phyloP scores from a whole-genome alignment of 92 coral and sea anemone species.

The Muricea muricata region DNA sequence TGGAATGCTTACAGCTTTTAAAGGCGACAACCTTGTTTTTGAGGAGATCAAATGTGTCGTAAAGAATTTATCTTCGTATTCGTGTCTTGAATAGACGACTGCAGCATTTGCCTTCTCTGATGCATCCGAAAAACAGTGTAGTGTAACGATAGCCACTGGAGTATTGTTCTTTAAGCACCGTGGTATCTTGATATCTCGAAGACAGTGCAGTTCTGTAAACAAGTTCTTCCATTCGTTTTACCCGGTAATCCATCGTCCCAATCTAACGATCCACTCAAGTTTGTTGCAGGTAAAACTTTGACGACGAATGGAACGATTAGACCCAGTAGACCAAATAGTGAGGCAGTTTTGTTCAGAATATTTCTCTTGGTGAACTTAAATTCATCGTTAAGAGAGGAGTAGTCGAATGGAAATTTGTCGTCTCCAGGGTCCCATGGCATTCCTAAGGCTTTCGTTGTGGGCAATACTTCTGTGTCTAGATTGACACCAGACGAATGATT shows the following conservation, averaged over 20 bases:
- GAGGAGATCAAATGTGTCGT: slow-evolving; percentile 51
- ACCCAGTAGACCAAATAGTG: slow-evolving; percentile 49
- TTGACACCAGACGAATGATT: slow-evolving; percentile 34
- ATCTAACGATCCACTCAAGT: slow-evolving; percentile 32
- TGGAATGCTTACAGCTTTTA: slow-evolving; percentile 71
- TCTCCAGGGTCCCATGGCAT: slow-evolving; percentile 64
- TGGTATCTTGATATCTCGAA: slow-evolving; percentile 47
- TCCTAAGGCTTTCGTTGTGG: slow-evolving; percentile 36
- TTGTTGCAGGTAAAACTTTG: slow-evolving; percentile 39
- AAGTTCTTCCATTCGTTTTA: slow-evolving; percentile 16
- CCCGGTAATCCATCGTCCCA: slow-evolving; percentile 49
- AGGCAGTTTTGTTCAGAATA: slow-evolving; percentile 52
- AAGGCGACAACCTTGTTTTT: slow-evolving; percentile 70
- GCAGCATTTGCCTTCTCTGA: slow-evolving; percentile 70
- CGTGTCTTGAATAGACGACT: slow-evolving; percentile 39
- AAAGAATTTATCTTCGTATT: slow-evolving; percentile 31
- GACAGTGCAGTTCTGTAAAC: slow-evolving; percentile 34
- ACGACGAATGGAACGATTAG: slow-evolving; percentile 42
- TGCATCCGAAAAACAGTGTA: slow-evolving; percentile 65
- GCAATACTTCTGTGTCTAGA: slow-evolving; percentile 26
- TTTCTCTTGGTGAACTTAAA: slow-evolving; percentile 58
- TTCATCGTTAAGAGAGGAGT: slow-evolving; percentile 46
- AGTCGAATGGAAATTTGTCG: slow-evolving; percentile 58
- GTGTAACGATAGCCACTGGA: neutral
- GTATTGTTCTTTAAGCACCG: slow-evolving; percentile 40